Evolutionary conservation across 2,797 vertebrate genomes (phyloP), one percentile per base, ranked within the genome.

Genomic region (Microctenopoma steveboyesi): DNA sequence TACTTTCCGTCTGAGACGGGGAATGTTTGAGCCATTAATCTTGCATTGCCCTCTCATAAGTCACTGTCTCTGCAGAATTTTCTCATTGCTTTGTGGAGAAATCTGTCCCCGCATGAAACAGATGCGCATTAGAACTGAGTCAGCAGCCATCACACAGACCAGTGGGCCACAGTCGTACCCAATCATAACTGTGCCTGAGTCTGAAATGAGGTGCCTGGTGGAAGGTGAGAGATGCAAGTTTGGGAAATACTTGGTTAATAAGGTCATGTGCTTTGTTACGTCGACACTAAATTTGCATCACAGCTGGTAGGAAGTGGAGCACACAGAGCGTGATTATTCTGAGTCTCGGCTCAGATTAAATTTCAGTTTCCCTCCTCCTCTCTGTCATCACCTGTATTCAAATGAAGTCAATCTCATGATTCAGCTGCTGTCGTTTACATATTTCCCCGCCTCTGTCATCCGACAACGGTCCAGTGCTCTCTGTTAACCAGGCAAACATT

Each of bases 131-230:
- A 79, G 65, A 4, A 70, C 69, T 76, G 79, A 87, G 69, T 85
- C 82, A 82, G 84, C 80, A 82, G 69, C 56, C 66, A 42, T 74
- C 73, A 74, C 78, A 79, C 79, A 83, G 56, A 77, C 69, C 64
- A 79, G 69, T 48, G 51, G 63, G 43, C 63, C 74, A 61, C 53
- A 58, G 57, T 71, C 70, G 30, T 14, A 61, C 47, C 56, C 65
- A 64, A 64, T 69, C 79, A 79, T 53, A 43, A 30, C 57, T 1
- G 16, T 76, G 33, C 5, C 39, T 0, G 14, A 35, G 49, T 67
- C 71, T 62, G 72, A 70, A 78, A 83, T 56, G 56, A 84, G 78
- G 53, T 7, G 8, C 54, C 54, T 3, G 63, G 48, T 52, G 78
- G 75, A 74, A 68, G 64, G 58, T 71, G 79, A 85, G 13, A 81